These are phyloP conservation scores for Climacteris rufus DNA, from an alignment of 2,113 vertebrate species.

Conservation along the genomic window DNA sequence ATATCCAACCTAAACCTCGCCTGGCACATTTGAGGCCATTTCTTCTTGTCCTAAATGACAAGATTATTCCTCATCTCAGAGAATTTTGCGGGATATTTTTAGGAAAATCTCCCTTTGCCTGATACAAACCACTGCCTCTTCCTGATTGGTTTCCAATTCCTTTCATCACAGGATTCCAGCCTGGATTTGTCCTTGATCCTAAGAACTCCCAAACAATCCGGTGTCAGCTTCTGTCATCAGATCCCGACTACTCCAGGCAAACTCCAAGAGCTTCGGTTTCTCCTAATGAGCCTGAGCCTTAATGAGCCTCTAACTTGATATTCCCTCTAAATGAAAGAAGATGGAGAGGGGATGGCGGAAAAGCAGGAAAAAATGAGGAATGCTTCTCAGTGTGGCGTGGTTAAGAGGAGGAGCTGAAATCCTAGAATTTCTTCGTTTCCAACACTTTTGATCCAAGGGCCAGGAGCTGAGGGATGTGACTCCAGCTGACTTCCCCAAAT, in stretches of 20 bases:
- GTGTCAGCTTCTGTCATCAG: conserved; percentile 10
- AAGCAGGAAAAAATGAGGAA: background rate
- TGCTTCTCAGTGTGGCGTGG: accelerated
- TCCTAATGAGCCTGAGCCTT: background rate
- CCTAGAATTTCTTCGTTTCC: background rate
- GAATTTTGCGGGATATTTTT: background rate
- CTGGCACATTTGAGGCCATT: background rate
- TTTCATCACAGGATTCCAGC: background rate
- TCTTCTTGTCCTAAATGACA: background rate
- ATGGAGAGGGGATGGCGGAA: background rate
- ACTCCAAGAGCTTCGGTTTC: background rate
- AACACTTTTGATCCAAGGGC: background rate
- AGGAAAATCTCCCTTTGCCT: background rate
- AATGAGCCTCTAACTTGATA: background rate
- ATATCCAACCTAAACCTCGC: background rate
- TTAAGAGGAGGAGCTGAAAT: background rate
- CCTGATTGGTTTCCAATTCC: background rate
- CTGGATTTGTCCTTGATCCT: background rate
- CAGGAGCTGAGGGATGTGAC: background rate
- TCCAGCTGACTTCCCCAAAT: background rate
- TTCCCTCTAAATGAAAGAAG: background rate
- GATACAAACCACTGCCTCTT: background rate
- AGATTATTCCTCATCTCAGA: background rate
- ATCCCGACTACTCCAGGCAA: background rate
- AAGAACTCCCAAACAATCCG: background rate